Base-by-base conservation (phyloP, 1,140 invertebrate genomes). In the Saccostrea echinata region DNA sequence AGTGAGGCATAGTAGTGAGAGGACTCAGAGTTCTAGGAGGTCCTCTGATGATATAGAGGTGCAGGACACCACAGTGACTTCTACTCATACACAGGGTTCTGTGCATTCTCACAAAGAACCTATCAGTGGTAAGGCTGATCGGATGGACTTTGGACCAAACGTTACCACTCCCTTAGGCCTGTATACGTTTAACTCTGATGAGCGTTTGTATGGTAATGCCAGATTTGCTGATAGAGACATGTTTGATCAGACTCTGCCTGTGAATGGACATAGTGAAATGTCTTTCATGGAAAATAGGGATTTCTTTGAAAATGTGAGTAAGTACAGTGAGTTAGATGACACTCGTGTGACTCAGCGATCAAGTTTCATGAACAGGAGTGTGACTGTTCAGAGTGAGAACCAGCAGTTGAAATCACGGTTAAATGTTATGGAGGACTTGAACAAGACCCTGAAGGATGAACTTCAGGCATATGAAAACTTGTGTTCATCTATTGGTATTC, bases 391-490 rank as follows among this genome's bases (percentile, higher is more conserved):
- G 84, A 27, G 55, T 86, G 89, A 76, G 55, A 52, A 86, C 18
- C 85, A 83, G 9, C 16, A 33, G 53, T 64, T 88, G 27, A 83
- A 57, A n/a, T 55, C 86, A 0, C 64, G 90, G 27, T 80, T 93
- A 35, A 64, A 89, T n/a, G 90, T 90, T n/a, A 88, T 92, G 51
- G 94, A 95, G 76, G 92, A 94, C 85, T 90, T 95, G 57, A 95
- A 95, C 88, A 91, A 94, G 85, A 94, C 95, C 12, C 91, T 95
- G 43, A 91, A 92, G 71, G 93, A 94, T 51, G 95, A 95, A 89
- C 90, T 95, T 9, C 84, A 87, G 64, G 52, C 93, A 12, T 92
- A 92, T 68, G 92, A 94, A 84, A 90, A 89, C 27, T 61, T 93
- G 68, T 88, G 89, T 52, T 87, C 85, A 12, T 91, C 91, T 13